These are phyloP conservation scores for Pantherophis vulpinus DNA, from an alignment of 2,797 vertebrate species.

Conservation along the genomic window DNA sequence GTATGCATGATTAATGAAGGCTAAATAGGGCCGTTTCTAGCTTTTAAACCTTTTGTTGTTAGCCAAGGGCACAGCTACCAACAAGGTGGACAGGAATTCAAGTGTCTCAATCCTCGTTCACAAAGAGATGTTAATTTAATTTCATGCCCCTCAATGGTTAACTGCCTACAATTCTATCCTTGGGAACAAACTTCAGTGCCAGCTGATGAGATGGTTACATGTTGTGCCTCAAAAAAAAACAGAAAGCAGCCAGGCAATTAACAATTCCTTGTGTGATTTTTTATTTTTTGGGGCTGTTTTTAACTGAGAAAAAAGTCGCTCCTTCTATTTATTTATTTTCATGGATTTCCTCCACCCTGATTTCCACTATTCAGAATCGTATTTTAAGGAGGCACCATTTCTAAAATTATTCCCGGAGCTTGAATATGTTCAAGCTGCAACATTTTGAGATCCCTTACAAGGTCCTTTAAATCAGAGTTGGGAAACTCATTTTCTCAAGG, in stretches of 20 bases:
- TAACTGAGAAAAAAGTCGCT: too few species aligned
- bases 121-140: slow-evolving; percentile 53
- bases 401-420: background rate
- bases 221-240: background rate
- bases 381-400: background rate
- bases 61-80: slow-evolving; percentile 64
- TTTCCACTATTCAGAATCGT: background rate
- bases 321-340: background rate
- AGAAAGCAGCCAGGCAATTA: background rate
- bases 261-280: background rate
- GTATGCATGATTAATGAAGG: slow-evolving; percentile 92
- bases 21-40: slow-evolving; percentile 84
- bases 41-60: slow-evolving; percentile 81
- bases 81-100: slow-evolving; percentile 68
- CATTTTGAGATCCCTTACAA: background rate
- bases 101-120: slow-evolving; percentile 54
- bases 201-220: background rate
- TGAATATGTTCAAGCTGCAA: background rate
- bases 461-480: background rate
- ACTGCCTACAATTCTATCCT: slow-evolving; percentile 16
- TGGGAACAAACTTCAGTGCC: background rate
- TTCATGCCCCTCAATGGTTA: slow-evolving; percentile 42
- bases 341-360: background rate
- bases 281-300: background rate
- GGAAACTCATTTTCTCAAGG: too few species aligned